Conservation (phyloP, 2,888 invertebrate species). For the Apamea crenata region DNA sequence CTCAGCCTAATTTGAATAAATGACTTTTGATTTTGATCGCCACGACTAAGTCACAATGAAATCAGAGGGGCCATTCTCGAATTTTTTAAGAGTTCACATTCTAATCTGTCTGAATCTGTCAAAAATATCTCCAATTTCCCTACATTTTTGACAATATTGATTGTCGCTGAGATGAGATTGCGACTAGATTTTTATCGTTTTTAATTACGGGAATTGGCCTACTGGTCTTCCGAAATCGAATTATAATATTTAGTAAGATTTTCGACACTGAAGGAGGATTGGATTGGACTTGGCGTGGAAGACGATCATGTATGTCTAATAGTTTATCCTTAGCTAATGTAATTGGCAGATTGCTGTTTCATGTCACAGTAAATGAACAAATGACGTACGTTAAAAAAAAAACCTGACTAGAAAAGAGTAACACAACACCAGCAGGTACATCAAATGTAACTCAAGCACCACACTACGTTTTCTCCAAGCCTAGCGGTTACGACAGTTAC, state of each 20-base stretch:
- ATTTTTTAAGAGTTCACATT: too few species aligned
- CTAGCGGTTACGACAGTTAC: slow-evolving; percentile 51
- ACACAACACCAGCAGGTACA: slow-evolving; percentile 25
- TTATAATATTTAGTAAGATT: not conserved
- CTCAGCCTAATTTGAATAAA: too few species aligned
- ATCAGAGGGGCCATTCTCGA: too few species aligned
- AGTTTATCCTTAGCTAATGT: not conserved
- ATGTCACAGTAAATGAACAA: not conserved
- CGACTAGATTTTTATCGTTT: too few species aligned
- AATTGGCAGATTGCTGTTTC: not conserved
- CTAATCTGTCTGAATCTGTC: too few species aligned
- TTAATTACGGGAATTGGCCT: too few species aligned
- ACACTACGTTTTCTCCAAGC: slow-evolving; percentile 48
- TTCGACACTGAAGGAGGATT: not conserved
- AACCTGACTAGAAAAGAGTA: not conserved
- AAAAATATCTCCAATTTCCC: too few species aligned
- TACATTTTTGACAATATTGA: too few species aligned
- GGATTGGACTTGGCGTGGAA: not conserved
- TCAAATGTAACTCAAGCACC: slow-evolving; percentile 25
- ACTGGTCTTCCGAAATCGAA: not conserved
- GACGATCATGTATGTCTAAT: not conserved
- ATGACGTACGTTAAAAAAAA: not conserved
- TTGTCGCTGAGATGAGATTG: too few species aligned
- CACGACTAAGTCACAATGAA: too few species aligned
- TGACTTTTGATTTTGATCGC: not conserved